A percentile compares a stretch with the other conserved stretches of the same genome.
Evolutionary conservation across 2,888 invertebrate species (phyloP).

Genomic region (Limnephilus lunatus): DNA sequence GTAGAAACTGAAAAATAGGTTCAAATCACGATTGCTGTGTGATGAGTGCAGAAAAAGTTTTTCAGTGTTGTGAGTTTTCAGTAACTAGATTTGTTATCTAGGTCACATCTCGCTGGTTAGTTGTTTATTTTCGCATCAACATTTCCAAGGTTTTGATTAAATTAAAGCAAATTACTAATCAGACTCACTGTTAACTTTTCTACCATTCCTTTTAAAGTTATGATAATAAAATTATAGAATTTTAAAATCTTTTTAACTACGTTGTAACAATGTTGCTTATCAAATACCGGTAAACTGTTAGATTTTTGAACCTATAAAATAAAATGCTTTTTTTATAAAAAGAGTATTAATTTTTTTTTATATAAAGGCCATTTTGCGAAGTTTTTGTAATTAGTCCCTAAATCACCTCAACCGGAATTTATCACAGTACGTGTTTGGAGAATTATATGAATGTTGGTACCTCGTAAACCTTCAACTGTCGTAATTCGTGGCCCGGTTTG

Average conservation of each 20-base stretch:
- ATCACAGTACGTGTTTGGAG: no score
- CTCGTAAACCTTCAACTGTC: no score
- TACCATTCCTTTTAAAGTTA: neutral
- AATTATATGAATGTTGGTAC: no score
- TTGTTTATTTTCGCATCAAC: neutral
- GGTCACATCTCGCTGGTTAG: neutral
- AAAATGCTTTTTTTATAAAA: no score
- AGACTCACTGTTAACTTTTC: neutral
- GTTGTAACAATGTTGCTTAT: neutral
- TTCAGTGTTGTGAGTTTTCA: neutral
- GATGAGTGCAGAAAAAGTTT: neutral
- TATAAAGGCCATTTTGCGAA: no score
- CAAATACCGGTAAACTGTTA: neutral
- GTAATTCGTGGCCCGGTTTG: no score
- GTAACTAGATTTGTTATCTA: neutral
- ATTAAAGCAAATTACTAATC: neutral
- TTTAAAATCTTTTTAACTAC: neutral
- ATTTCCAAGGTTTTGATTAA: neutral
- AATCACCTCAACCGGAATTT: no score
- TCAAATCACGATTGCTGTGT: neutral
- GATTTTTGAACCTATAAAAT: neutral
- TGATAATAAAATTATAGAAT: neutral
- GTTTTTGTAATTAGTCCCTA: no score
- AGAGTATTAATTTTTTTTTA: no score
- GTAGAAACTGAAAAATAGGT: neutral